Conservation (phyloP, 2,888 invertebrate species). For the Odontocerum albicorne region DNA sequence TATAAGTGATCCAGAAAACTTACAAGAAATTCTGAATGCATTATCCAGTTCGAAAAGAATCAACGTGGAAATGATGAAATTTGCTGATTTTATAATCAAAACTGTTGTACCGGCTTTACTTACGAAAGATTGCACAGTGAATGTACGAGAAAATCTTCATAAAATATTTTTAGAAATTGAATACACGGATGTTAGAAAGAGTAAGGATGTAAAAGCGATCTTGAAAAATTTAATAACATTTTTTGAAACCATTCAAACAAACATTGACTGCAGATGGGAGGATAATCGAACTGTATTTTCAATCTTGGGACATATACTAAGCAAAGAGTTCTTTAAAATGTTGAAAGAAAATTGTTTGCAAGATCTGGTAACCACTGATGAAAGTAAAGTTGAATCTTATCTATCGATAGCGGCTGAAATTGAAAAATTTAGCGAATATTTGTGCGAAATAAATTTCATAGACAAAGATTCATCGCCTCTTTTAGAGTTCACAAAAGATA, state of each 20-base stretch:
- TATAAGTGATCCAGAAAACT: conserved; percentile 44
- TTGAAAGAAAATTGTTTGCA: conserved; percentile 53
- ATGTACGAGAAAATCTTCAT: conserved; percentile 50
- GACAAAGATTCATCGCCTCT: conserved; percentile 48
- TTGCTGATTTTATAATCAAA: conserved; percentile 53
- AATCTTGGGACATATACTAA: conserved; percentile 48
- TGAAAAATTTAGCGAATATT: conserved; percentile 52
- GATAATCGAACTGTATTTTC: conserved; percentile 49
- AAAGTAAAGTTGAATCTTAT: conserved; percentile 49
- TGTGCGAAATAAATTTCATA: conserved; percentile 53
- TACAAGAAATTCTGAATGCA: conserved; percentile 50
- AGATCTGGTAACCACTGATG: conserved; percentile 50
- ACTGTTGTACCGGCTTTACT: conserved; percentile 50
- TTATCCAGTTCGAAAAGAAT: conserved; percentile 48
- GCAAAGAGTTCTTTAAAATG: conserved; percentile 50
- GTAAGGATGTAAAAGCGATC: conserved; percentile 45
- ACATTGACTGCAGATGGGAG: conserved; percentile 50
- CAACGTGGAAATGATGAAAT: conserved; percentile 49
- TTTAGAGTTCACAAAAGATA: conserved; percentile 50
- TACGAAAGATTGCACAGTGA: conserved; percentile 52
- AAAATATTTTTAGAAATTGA: conserved; percentile 41
- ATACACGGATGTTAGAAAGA: conserved; percentile 12
- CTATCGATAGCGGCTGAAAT: conserved; percentile 50
- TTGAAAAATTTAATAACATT: conserved; percentile 53
- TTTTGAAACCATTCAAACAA: conserved; percentile 54